Evolutionary conservation across 2,113 vertebrate genomes (phyloP).

Genomic region (Bos indicus): DNA sequence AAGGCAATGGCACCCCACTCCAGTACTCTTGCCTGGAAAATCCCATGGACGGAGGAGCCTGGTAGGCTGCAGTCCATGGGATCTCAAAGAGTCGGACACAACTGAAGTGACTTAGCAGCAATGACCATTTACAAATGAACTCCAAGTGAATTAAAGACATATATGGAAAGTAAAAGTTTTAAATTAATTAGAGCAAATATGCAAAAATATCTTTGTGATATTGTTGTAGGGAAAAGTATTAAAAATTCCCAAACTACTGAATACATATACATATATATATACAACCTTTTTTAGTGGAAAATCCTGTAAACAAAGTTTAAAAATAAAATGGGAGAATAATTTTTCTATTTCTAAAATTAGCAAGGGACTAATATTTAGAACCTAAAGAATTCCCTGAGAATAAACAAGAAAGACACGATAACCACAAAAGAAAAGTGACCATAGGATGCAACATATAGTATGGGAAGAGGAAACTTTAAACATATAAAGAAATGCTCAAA

Average conservation of each 20-base stretch:
- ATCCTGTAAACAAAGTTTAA: neutral
- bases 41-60: too few species aligned
- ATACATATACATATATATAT: neutral
- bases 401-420: neutral
- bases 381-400: neutral
- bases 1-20: too few species aligned
- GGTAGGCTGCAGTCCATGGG: too few species aligned
- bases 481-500: neutral
- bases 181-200: neutral
- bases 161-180: neutral
- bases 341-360: neutral
- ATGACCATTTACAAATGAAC: neutral
- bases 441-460: fast-evolving
- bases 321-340: neutral
- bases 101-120: too few species aligned
- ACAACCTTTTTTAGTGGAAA: neutral
- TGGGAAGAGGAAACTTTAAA: neutral
- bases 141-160: neutral
- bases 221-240: neutral
- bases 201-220: neutral
- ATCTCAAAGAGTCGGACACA: too few species aligned
- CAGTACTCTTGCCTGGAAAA: too few species aligned
- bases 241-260: neutral
- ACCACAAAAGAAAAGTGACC: neutral
- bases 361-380: neutral